Evolutionary conservation across 1,140 invertebrate species (phyloP), one percentile per base, ranked within the genome.

Genomic region (Bradynema listronoti): DNA sequence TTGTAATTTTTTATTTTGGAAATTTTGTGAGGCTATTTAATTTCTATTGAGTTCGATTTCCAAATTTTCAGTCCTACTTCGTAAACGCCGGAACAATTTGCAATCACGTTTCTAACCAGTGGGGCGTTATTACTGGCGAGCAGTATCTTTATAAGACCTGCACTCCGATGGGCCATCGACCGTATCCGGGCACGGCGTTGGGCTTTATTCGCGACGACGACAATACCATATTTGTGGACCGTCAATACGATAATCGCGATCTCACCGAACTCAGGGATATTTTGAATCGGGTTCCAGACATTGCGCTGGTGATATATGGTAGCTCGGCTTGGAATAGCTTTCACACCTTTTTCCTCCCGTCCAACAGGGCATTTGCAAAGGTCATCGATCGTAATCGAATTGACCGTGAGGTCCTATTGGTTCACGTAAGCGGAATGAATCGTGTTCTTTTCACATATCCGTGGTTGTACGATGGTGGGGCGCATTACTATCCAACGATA

Each of bases 81-180:
- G 73, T 66, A 0, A 78, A 77, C 58, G 68, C 69, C 16, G 74
- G 75, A 29, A 56, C 56, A 33, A 52, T 77, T 9, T 77, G 74
- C 51, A 77, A 77, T 49, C 74, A 77, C 54, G 73, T 59, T 22
- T 66, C 68, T 1, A 78, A 77, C 52, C 73, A 78, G 55, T 77
- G 74, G 74, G 75, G 73, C 4, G 69, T 77, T n/a, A 78, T 77
- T 33, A 78, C 58, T n/a, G 74, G 76, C 3, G 76, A 77, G 42
- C 76, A 78, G 43, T 77, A 78, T 42, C 57, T 76, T 11, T 74
- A 68, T 27, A 58, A 74, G 57, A 67, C 61, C 3, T 78, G 74
- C 43, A 78, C 74, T 33, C 76, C 74, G 25, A 76, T 77, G 59
- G 74, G 74, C 1, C 76, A 77, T 63, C 64, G 76, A 7, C 75